Evolutionary conservation across 2,797 vertebrate species (phyloP), one percentile per base, ranked within the genome.

Genomic region (Mus spretus): DNA sequence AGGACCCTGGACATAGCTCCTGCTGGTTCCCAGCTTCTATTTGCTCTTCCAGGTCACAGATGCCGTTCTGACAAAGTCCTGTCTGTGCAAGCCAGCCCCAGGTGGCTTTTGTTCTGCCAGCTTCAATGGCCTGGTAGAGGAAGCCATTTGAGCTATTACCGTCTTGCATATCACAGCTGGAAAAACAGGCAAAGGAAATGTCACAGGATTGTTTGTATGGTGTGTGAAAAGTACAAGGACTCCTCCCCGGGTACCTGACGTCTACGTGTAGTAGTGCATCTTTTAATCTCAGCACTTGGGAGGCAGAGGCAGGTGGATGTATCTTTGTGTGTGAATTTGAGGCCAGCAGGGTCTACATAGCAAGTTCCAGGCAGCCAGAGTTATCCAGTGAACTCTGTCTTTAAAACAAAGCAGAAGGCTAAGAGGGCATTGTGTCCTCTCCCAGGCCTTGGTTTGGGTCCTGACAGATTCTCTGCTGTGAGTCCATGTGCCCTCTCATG

Each of bases 241-340:
- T 11, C 31, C 55, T 24, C 24, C 9, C 3, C 6, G 5, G 63
- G 11, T 7, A 28, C 24, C 26, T 7, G 0, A 13, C 1, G 10
- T 74, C 20, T n/a, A 3, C 7, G 11, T 26, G 47, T n/a, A 85
- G 44, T 15, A 53, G 31, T 70, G 20, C 31, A 53, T 12, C 44
- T 31, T 67, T 84, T 67, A 67, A 67, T 85, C 63, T 24, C 63
- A 85, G 44, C 61, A 50, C 44, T 85, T 50, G 19, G 61, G 83
- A 85, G 40, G 40, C 44, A 67, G 75, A 78, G 63, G 31, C 63
- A 85, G 44, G 63, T n/a, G 31, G 31, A 5, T n/a, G 31, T 47
- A 50, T 85, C 83, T 47, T 31, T 24, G 6, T 31, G 81, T 82
- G 37, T 70, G 63, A 53, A 31, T 70, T 26, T 70, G 44, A 70